A percentile compares a stretch with the other conserved stretches of the same genome.
Evolutionary conservation across 2,888 invertebrate species (phyloP).

Genomic region (Lissocephala sabroskyi): DNA sequence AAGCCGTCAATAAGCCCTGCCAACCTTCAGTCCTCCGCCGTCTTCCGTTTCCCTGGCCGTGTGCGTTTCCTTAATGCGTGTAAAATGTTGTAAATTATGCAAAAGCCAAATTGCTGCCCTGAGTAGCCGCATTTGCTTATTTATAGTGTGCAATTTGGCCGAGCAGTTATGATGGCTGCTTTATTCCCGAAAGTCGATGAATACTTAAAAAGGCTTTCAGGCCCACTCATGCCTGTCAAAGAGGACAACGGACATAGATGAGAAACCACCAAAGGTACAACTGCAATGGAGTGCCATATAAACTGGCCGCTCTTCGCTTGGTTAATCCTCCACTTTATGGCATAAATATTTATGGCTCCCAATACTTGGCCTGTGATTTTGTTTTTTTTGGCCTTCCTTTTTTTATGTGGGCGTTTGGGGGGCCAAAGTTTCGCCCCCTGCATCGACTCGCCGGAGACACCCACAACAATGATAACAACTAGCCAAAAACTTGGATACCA

Average conservation of each 20-base stretch:
- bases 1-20: too few species aligned
- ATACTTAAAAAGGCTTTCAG: constrained; percentile 27
- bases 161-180: constrained; percentile 22
- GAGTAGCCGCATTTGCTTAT: neutral
- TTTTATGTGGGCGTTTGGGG: neutral
- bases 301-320: too few species aligned
- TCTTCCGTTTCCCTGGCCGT: neutral
- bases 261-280: too few species aligned
- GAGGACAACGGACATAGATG: too few species aligned
- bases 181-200: constrained; percentile 7
- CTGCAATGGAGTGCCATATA: too few species aligned
- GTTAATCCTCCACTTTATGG: too few species aligned
- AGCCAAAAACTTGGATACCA: neutral
- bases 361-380: constrained; percentile 43
- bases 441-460: constrained; percentile 47
- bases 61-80: neutral
- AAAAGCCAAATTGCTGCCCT: neutral
- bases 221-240: constrained; percentile 23
- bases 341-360: constrained; percentile 42
- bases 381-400: constrained; percentile 35
- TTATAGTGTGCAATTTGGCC: too few species aligned
- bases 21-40: too few species aligned
- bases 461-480: constrained; percentile 45
- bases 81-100: constrained; percentile 16
- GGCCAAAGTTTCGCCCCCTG: constrained; percentile 41